Base-by-base conservation (phyloP, 2,113 vertebrate genomes). In the Ammodramus savannarum region DNA sequence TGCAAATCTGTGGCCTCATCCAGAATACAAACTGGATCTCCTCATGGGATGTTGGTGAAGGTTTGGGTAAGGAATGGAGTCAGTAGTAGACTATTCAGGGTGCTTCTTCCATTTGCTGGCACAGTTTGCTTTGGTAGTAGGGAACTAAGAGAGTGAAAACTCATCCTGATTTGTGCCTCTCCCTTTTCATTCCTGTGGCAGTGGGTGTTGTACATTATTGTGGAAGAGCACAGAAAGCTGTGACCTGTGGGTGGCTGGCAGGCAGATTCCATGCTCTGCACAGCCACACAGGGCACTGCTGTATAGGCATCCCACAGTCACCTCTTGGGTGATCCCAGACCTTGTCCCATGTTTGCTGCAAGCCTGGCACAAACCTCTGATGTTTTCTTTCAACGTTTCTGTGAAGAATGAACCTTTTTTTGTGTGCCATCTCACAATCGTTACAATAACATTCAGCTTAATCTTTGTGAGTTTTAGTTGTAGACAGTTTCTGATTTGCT, bases 171-270 rank as follows among this genome's bases (percentile, higher is more conserved):
- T 66, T 71, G 38, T 78, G 32, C 7, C 48, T 5, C 38, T 81
- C 32, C 21, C 0, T 1, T 34, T 74, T 68, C 2, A 0, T 78
- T 78, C 51, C 44, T 26, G 10, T 27, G 44, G 13, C 11, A 13
- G 18, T 32, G n/a, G 22, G 4, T 14, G 6, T 21, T 65, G 52
- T 43, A 12, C 13, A 0, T 52, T 23, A 4, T 2, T 62, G 55
- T 66, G 57, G 55, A 38, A 52, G 23, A 68, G 54, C 49, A 25
- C 0, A 0, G 62, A 18, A 55, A 59, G 39, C 58, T 75, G 38
- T n/a, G 23, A 34, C 20, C 26, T 34, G 25, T 59, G 52, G 11
- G 3, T 38, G 65, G 31, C 66, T 32, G 48, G 51, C 43, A 36
- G 67, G 22, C 39, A 57, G 49, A 41, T 31, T 27, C 31, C 10